Percentiles rank a stretch among this genome's conserved stretches.
These are phyloP conservation scores for Ophion costatus DNA, from an alignment of 2,888 invertebrate species.

Conservation along the genomic window DNA sequence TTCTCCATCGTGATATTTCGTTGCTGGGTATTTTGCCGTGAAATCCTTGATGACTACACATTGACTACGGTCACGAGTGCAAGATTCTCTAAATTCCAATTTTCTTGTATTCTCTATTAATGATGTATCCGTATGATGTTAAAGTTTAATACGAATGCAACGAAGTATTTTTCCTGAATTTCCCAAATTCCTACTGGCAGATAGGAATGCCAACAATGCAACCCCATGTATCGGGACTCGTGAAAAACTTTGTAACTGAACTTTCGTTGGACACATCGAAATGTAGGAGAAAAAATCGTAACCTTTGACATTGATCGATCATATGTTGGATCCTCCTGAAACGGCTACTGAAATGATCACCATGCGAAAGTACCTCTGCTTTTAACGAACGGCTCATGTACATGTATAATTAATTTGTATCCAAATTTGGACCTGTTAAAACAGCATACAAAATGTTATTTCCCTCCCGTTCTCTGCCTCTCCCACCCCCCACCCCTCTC, in stretches of 20 bases:
- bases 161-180: no score
- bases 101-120: neutral
- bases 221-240: neutral
- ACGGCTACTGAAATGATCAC: neutral
- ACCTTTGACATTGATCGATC: neutral
- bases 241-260: neutral
- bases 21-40: no score
- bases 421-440: constrained; percentile 20
- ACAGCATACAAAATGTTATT: constrained; percentile 8
- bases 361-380: neutral
- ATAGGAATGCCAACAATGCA: no score
- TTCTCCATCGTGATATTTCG: no score
- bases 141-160: no score
- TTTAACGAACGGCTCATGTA: constrained; percentile 5
- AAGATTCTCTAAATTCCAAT: neutral
- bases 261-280: neutral
- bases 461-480: constrained; percentile 1
- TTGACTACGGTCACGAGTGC: neutral
- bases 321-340: neutral
- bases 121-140: neutral
- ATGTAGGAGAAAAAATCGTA: neutral
- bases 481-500: neutral
- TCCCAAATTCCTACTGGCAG: no score
- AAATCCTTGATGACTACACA: neutral
- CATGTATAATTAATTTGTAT: constrained; percentile 33